Evolutionary conservation across 2,797 vertebrate species (phyloP), one percentile per base, ranked within the genome.

Genomic region (Sciaenops ocellatus): DNA sequence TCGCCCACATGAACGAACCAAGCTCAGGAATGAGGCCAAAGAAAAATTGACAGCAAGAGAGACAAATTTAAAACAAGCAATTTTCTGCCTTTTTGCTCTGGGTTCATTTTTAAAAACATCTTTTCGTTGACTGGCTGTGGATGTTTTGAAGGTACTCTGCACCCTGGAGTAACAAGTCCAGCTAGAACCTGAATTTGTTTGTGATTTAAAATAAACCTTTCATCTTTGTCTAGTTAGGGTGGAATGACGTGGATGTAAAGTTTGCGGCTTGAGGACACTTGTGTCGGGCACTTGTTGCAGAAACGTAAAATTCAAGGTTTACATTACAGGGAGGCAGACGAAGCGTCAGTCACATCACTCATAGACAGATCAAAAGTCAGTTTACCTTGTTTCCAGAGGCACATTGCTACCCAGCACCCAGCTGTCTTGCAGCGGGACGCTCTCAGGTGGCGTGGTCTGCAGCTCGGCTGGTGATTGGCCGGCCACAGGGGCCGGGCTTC

Each of bases 381-480:
- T 46, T 95, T 96, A 98, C 97, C 97, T 98, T 95, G 97, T 98
- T 94, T 98, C 97, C 97, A 98, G 97, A 95, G 97, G 97, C 73
- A 97, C 97, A 98, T 98, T 98, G 97, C 97, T 98, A 95, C 97
- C 97, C 95, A 98, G 97, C 95, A 98, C 97, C 97, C 97, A 98
- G 97, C 97, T 98, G 97, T 97, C 97, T 96, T 98, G 97, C 97
- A 98, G 97, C 97, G 97, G 97, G 97, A 98, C 97, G 93, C 97
- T 97, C 95, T 98, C 97, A 47, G 97, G 97, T 79, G 92, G 92
- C 91, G 97, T 98, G 96, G 97, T 97, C 97, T 97, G 97, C 97
- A 98, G 97, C 95, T 98, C 97, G 96, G 96, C 97, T 96, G 97
- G 97, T 96, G 97, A 95, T 90, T 93, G 91, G 90, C 96, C 97